These are phyloP conservation scores for Griposia aprilina DNA, from an alignment of 2,888 invertebrate genomes.

Conservation along the genomic window DNA sequence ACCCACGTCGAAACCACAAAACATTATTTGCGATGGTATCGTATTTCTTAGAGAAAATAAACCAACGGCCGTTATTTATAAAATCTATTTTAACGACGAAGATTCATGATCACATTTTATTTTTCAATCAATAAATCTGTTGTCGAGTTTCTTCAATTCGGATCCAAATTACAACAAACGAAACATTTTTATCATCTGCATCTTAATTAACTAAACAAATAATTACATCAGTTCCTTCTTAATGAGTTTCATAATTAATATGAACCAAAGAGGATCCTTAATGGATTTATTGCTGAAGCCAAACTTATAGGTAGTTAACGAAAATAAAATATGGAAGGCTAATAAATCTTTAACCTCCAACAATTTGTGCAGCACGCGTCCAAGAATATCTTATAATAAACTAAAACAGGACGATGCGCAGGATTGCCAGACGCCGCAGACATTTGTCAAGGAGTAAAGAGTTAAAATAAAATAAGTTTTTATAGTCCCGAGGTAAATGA, in stretches of 20 bases:
- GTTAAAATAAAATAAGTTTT: slow-evolving; percentile 70
- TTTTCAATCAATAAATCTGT: slow-evolving; percentile 43
- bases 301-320: slow-evolving; percentile 30
- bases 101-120: slow-evolving; percentile 14
- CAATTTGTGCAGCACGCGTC: slow-evolving; percentile 71
- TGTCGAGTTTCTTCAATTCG: neutral
- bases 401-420: slow-evolving; percentile 65
- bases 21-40: slow-evolving; percentile 47
- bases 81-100: slow-evolving; percentile 33
- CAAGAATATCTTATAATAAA: slow-evolving; percentile 72
- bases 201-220: slow-evolving; percentile 40
- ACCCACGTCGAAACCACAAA: slow-evolving; percentile 18
- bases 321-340: slow-evolving; percentile 45
- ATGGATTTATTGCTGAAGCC: slow-evolving; percentile 46
- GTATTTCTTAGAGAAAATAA: slow-evolving; percentile 40
- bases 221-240: slow-evolving; percentile 22
- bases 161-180: slow-evolving; percentile 18
- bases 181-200: slow-evolving; percentile 17
- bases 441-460: slow-evolving; percentile 76
- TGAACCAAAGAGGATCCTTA: slow-evolving; percentile 15
- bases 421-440: slow-evolving; percentile 61
- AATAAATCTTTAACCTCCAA: slow-evolving; percentile 69
- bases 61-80: slow-evolving; percentile 28
- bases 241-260: slow-evolving; percentile 17
- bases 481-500: slow-evolving; percentile 61